Base-by-base conservation (phyloP, 2,888 invertebrate species). In the Psylliodes chrysocephalus region DNA sequence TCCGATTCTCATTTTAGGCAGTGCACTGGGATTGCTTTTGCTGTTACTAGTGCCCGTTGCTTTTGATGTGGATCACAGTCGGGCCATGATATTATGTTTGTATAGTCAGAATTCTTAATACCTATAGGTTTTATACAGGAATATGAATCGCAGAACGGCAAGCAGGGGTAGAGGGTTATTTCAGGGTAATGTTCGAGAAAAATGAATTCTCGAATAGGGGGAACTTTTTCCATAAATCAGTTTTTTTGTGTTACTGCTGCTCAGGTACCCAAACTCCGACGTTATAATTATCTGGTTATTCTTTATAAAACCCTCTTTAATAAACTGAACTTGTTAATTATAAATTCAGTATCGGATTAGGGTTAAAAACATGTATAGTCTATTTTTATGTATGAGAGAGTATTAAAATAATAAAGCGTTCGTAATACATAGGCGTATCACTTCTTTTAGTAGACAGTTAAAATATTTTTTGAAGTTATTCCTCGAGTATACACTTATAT, bases 61-160 rank as follows among this genome's bases (percentile, higher is more conserved):
- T 25, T 56, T 63, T 52, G 57, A 63, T 63, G 63, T 52, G 57
- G 56, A 57, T 55, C 46, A 46, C 17, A 46, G 8, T 46, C 46
- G 19, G n/a, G 25, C 49, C 51, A 38, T 30, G 63, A 63, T 63
- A 63, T 63, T 63, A 57, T 57, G 57, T 63, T 63, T 63, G 63
- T 57, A 46, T 57, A 63, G 62, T 19, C 46, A 56, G 57, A 44
- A 56, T 56, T 56, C 62, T 38, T 56, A 52, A 63, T 56, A 63
- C 46, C 63, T 56, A 63, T 57, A 42, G 63, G 52, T 57, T 63
- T 52, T 44, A 35, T 28, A 46, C 46, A 56, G 55, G 55, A 55
- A 55, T 55, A 55, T 44, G 55, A 30, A 56, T 44, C 44, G 55
- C 18, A 44, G 30, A 25, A 56, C 18, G 46, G 44, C 40, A 46